A percentile compares a stretch with the other conserved stretches of the same genome.
These are phyloP conservation scores for Molanna angustata DNA, from an alignment of 2,888 invertebrate genomes.

Conservation along the genomic window DNA sequence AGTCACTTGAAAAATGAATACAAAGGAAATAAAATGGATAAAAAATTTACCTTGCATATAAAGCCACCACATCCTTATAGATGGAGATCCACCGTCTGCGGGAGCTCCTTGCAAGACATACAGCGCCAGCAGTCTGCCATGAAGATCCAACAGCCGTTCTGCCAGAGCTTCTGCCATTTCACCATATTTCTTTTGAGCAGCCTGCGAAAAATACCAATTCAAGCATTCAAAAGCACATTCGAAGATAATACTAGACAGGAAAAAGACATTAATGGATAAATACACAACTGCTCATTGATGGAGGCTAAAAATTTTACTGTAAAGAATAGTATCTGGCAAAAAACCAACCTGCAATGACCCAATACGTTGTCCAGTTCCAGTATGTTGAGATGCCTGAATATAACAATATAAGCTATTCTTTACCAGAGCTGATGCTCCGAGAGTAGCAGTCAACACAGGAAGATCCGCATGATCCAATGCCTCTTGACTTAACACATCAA, in stretches of 20 bases:
- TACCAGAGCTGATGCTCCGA: slow-evolving; percentile 75
- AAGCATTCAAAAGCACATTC: neutral
- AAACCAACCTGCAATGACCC: slow-evolving; percentile 43
- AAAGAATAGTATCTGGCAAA: too few species aligned
- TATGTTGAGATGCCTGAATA: slow-evolving; percentile 58
- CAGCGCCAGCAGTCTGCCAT: slow-evolving; percentile 71
- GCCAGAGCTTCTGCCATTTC: slow-evolving; percentile 84
- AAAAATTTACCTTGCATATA: slow-evolving; percentile 69
- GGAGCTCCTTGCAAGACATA: slow-evolving; percentile 82
- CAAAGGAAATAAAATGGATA: neutral
- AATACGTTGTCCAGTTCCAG: slow-evolving; percentile 47
- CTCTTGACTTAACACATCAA: slow-evolving; percentile 77
- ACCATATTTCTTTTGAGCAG: slow-evolving; percentile 70
- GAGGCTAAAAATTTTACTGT: too few species aligned
- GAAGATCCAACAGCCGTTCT: slow-evolving; percentile 76
- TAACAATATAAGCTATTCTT: slow-evolving; percentile 79
- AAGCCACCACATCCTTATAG: slow-evolving; percentile 86
- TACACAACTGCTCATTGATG: too few species aligned
- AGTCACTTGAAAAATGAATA: too few species aligned
- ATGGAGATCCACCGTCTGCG: slow-evolving; percentile 76
- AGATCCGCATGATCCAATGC: slow-evolving; percentile 82
- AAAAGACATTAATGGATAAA: neutral
- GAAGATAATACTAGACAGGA: neutral
- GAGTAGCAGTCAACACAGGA: slow-evolving; percentile 74
- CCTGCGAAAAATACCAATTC: slow-evolving; percentile 37